Conservation (phyloP, 2,888 invertebrate species). For the Standfussiana lucernea region DNA sequence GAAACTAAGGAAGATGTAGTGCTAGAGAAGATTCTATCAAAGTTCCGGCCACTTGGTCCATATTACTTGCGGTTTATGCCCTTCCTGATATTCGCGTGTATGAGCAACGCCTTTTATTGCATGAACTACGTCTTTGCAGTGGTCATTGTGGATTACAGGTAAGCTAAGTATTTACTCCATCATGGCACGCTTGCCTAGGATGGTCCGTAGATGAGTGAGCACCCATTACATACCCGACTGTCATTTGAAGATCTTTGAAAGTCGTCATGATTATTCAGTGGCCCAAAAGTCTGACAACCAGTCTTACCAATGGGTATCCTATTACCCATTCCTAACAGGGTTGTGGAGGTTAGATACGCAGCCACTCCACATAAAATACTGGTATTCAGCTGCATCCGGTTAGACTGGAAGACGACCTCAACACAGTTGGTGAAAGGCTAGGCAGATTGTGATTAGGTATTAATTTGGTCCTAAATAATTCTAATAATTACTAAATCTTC, state of each 20-base stretch:
- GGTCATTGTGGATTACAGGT: constrained; percentile 55
- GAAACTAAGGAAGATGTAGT: constrained; percentile 41
- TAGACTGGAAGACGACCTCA: no score
- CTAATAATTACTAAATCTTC: no score
- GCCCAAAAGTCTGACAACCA: no score
- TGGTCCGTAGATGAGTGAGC: background rate
- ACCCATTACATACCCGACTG: background rate
- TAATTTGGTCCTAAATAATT: no score
- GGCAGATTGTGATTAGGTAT: no score
- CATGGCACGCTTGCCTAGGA: background rate
- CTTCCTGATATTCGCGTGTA: constrained; percentile 57
- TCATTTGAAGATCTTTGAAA: background rate
- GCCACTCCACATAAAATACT: background rate
- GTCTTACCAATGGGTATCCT: no score
- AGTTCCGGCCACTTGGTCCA: constrained; percentile 59
- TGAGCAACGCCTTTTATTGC: constrained; percentile 58
- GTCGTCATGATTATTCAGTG: background rate
- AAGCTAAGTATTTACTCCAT: constrained; percentile 5
- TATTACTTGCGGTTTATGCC: constrained; percentile 65
- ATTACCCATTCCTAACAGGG: no score
- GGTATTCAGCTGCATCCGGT: no score
- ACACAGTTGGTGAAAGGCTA: no score
- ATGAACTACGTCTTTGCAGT: constrained; percentile 63
- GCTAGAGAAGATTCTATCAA: constrained; percentile 62
- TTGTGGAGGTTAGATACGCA: no score